phyloP scores from a whole-genome alignment of 1,140 invertebrate genomes.

The Drosophila lini region DNA sequence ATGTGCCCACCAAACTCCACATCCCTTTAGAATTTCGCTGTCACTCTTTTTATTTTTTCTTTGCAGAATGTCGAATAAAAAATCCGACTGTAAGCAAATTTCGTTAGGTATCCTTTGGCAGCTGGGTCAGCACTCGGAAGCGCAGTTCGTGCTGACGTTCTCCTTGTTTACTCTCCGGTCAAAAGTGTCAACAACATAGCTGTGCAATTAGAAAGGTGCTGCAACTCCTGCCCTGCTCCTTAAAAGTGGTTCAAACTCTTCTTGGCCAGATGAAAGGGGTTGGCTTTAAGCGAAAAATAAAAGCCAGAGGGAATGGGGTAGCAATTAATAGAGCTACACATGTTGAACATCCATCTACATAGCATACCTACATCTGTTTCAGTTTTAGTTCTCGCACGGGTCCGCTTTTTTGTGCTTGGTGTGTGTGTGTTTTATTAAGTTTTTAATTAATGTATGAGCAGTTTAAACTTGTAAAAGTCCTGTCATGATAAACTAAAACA shows the following conservation, averaged over 20 bases:
- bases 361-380: conserved; percentile 37
- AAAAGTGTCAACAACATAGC: conserved; percentile 64
- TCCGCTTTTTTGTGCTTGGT: conserved; percentile 17
- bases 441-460: conserved; percentile 83
- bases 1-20: background rate
- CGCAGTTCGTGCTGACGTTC: conserved; percentile 40
- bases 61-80: conserved; percentile 15
- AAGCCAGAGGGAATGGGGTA: conserved; percentile 1
- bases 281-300: conserved; percentile 25
- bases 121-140: conserved; percentile 47
- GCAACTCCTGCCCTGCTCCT: conserved; percentile 2
- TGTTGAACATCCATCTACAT: conserved; percentile 45
- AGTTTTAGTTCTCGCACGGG: conserved; percentile 34
- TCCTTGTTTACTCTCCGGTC: conserved; percentile 39
- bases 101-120: conserved; percentile 36
- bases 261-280: background rate
- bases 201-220: conserved; percentile 55
- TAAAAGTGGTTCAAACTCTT: background rate
- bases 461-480: conserved; percentile 82
- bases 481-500: conserved; percentile 83
- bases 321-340: conserved; percentile 53
- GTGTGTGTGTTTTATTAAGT: conserved; percentile 74
- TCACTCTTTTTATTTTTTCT: background rate
- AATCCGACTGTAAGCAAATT: conserved; percentile 36
- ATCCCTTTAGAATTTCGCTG: conserved; percentile 3